phyloP scores from a whole-genome alignment of 2,113 vertebrate genomes.

The Mola mola region DNA sequence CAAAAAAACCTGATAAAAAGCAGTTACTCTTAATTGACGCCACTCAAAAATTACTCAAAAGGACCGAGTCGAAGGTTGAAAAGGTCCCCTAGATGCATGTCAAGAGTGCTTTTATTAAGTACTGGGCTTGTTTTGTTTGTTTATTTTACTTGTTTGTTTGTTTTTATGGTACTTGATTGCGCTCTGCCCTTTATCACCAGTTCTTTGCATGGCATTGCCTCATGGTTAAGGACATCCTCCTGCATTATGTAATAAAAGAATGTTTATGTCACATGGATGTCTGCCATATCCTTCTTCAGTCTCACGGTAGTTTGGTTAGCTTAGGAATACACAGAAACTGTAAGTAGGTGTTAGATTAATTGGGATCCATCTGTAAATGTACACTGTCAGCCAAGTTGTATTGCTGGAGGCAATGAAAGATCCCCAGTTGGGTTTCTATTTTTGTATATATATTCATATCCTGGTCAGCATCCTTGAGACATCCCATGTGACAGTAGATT shows the following conservation, averaged over 20 bases:
- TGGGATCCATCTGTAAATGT: constrained; percentile 32
- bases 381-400: background rate
- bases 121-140: too few relatives aligned
- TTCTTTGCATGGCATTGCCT: background rate
- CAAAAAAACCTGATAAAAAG: too few relatives aligned
- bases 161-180: too few relatives aligned
- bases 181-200: background rate
- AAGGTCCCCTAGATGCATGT: too few relatives aligned
- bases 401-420: constrained; percentile 33
- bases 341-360: constrained; percentile 46
- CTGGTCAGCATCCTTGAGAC: constrained; percentile 50
- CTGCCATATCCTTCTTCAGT: background rate
- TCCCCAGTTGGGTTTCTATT: constrained; percentile 11
- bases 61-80: too few relatives aligned
- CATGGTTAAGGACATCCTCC: constrained; percentile 20
- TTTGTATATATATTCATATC: constrained; percentile 60
- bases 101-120: too few relatives aligned
- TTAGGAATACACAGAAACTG: constrained; percentile 33
- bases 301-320: constrained; percentile 17
- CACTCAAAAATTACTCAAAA: too few relatives aligned
- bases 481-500: constrained; percentile 7
- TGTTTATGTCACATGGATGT: constrained; percentile 21
- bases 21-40: too few relatives aligned
- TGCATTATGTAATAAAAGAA: constrained; percentile 34
- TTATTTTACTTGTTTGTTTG: too few relatives aligned